A percentile compares a stretch with the other conserved stretches of the same genome.
Conservation (phyloP, 2,888 invertebrate genomes). For the Lithodes maja region DNA sequence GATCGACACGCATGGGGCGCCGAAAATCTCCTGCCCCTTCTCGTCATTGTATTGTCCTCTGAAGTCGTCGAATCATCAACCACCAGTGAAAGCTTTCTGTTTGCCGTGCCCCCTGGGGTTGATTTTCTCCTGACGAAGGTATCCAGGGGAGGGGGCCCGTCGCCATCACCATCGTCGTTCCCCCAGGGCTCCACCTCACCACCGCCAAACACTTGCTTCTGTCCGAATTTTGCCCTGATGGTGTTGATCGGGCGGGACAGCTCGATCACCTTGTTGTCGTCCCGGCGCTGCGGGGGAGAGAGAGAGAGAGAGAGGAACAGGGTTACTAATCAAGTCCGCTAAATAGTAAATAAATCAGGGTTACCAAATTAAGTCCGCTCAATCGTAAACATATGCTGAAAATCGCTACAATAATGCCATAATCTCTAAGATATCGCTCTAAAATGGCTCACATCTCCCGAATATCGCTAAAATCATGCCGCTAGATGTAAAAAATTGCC, state of each 20-base stretch:
- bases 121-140: conserved; percentile 48
- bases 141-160: neutral
- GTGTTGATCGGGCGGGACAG: conserved; percentile 65
- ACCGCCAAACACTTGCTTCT: conserved; percentile 23
- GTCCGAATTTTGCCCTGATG: conserved; percentile 60
- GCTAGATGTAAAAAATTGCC: no score
- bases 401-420: no score
- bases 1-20: conserved; percentile 25
- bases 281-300: conserved; percentile 58
- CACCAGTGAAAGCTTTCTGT: neutral
- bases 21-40: conserved; percentile 14
- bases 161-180: neutral
- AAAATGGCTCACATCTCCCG: no score
- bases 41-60: no score
- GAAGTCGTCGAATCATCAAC: neutral
- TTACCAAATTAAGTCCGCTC: no score
- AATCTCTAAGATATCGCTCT: no score
- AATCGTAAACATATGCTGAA: no score
- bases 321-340: no score
- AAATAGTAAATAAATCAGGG: no score
- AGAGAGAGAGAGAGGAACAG: no score
- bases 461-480: no score
- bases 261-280: conserved; percentile 67
- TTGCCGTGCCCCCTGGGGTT: neutral
- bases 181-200: conserved; percentile 57